phyloP scores from a whole-genome alignment of 2,888 invertebrate genomes.

The Drosophila subquinaria region DNA sequence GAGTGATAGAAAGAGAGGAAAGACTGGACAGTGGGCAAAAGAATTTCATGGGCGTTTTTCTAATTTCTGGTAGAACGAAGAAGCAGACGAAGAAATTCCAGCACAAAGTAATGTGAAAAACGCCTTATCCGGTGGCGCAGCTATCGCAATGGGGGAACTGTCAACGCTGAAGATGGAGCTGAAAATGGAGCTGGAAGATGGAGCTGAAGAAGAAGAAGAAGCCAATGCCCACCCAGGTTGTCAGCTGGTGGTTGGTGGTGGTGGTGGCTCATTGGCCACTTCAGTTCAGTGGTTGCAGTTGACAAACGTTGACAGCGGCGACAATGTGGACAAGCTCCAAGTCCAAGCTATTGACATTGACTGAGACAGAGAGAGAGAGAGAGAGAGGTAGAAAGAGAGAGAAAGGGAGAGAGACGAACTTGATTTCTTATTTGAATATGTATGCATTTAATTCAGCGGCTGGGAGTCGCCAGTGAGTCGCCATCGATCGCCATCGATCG shows the following conservation, averaged over 20 bases:
- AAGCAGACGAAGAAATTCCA: constrained; percentile 22
- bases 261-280: constrained; percentile 38
- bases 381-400: background rate
- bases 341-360: constrained; percentile 56
- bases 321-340: constrained; percentile 55
- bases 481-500: constrained; percentile 56
- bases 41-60: constrained; percentile 80
- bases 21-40: constrained; percentile 31
- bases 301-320: constrained; percentile 80
- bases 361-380: constrained; percentile 5
- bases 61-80: constrained; percentile 61
- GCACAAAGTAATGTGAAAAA: constrained; percentile 70
- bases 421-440: constrained; percentile 79
- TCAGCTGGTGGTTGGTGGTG: constrained; percentile 14
- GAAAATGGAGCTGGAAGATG: background rate
- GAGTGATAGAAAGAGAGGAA: background rate
- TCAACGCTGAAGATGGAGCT: constrained; percentile 49
- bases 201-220: background rate
- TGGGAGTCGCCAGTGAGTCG: constrained; percentile 32
- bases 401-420: constrained; percentile 49
- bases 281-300: constrained; percentile 61
- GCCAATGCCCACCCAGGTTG: constrained; percentile 56
- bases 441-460: constrained; percentile 71
- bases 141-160: constrained; percentile 60
- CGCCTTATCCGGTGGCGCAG: constrained; percentile 75